Evolutionary conservation across 2,797 vertebrate genomes (phyloP), one percentile per base, ranked within the genome.

Genomic region (Ataeniobius toweri): DNA sequence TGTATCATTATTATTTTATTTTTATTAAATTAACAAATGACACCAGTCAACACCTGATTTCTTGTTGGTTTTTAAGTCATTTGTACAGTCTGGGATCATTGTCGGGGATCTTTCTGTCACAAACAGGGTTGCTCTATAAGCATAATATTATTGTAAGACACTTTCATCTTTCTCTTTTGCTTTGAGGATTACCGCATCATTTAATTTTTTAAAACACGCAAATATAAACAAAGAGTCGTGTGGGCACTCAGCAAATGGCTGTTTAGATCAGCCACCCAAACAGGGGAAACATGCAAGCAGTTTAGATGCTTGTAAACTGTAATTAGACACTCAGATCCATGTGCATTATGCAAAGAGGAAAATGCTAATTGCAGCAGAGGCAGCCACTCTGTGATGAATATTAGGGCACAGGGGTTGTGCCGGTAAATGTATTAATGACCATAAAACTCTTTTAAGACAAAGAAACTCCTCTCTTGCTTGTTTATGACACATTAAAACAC

Each of bases 301-400:
- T 89, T 89, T 71, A 78, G 73, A 88, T 61, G 85, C 83, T 78
- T 58, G 26, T 85, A 83, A 72, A 76, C 76, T 83, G 78, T 83
- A 85, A 89, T 91, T 89, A 91, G 74, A 85, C 82, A 67, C 81
- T 74, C 77, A 84, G 83, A 87, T 81, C 83, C 80, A 63, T 80
- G 80, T 9, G 2, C 77, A 80, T 87, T 85, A 84, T 84, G 82
- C 82, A 89, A 87, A 89, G 74, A 83, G 83, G 58, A 75, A 85
- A 83, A 90, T 93, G 89, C 85, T 88, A 90, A 92, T 92, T 6
- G 65, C 5, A 65, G 46, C 1, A 0, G 82, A 82, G 77, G 75
- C 86, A 83, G 84, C 28, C 79, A 36, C 84, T 76, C 84, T 55
- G 53, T 87, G 87, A 87, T 78, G 31, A 88, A 86, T 89, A 84